phyloP scores from a whole-genome alignment of 2,888 invertebrate genomes.

The Cryptocephalus moraei region DNA sequence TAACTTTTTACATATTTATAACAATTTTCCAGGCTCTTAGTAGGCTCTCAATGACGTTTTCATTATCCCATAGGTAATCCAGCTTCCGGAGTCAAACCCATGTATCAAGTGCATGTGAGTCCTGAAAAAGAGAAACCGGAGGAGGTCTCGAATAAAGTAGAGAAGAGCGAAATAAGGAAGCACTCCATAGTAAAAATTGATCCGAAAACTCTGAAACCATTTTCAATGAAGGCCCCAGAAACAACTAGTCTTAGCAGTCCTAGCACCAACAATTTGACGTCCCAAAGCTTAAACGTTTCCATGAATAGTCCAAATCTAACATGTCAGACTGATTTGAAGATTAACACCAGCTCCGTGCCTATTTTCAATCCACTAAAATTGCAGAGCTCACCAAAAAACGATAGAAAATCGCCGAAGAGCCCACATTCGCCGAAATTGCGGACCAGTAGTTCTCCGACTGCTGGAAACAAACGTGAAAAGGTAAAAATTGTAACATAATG shows the following conservation, averaged over 20 bases:
- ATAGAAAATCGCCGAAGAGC: slow-evolving; percentile 32
- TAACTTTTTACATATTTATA: no score
- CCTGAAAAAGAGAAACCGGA: slow-evolving; percentile 33
- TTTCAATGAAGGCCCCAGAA: slow-evolving; percentile 36
- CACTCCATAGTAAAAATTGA: slow-evolving; percentile 44
- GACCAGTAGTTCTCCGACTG: slow-evolving; percentile 9
- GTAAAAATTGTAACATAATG: background rate
- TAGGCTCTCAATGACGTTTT: background rate
- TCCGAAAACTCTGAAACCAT: slow-evolving; percentile 48
- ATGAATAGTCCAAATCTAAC: background rate
- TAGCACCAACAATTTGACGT: background rate
- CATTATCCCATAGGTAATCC: slow-evolving; percentile 41
- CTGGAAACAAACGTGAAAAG: slow-evolving; percentile 15
- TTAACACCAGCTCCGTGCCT: slow-evolving; percentile 37
- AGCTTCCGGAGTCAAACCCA: slow-evolving; percentile 49
- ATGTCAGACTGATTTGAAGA: slow-evolving; percentile 29
- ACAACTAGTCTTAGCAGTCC: slow-evolving; percentile 28
- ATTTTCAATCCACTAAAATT: slow-evolving; percentile 37
- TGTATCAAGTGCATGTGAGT: slow-evolving; percentile 41
- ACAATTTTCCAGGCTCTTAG: no score
- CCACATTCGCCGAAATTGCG: slow-evolving; percentile 31
- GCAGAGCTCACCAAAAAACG: slow-evolving; percentile 31
- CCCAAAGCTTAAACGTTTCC: background rate
- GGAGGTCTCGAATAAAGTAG: slow-evolving; percentile 11
- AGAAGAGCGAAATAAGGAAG: slow-evolving; percentile 33